Base-by-base conservation (phyloP, 2,888 invertebrate genomes). In the Drymonia ruficornis region DNA sequence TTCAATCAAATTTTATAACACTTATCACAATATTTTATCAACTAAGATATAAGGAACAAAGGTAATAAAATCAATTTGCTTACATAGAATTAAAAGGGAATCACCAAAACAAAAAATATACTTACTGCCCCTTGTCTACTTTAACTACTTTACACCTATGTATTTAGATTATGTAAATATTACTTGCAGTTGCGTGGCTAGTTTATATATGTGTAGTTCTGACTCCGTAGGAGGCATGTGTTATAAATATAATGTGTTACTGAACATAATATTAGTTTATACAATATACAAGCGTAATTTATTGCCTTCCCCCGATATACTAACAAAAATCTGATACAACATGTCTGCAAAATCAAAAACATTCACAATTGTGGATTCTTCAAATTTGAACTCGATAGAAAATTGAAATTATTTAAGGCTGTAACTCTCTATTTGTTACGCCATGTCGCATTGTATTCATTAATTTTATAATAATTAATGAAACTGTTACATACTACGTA, bases 301-400 rank as follows among this genome's bases (percentile, higher is more conserved):
- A 94, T 94, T 94, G 95, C 95, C 94, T 94, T 94, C 94, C 95
- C 94, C 94, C 93, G 91, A 88, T 90, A 91, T 76, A 71, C 65
- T 70, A 83, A 78, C 71, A 80, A 75, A 74, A 77, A 78, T 77
- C 74, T 75, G 79, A 72, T 76, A 70, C 70, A 63, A 65, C 19
- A 52, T 18, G 44, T 45, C 34, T 18, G n/a, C 43, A 48, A 47
- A 34, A 23, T 54, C 53, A 55, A 54, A 54, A 49, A 47, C 31
- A 16, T 47, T 16, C 34, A 16, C 29, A 12, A 47, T 1, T 28
- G 28, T 45, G n/a, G 18, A 23, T 23, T 23, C 23, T 23, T 23
- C 23, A 19, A 12, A 31, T 31, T 31, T 19, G 0, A 46, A 29
- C 9, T 28, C 29, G 13, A 46, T 47, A 16, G 36, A 11, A 47